Conservation (phyloP, 23 tunicate genomes). For the Halocynthia aurantium region DNA sequence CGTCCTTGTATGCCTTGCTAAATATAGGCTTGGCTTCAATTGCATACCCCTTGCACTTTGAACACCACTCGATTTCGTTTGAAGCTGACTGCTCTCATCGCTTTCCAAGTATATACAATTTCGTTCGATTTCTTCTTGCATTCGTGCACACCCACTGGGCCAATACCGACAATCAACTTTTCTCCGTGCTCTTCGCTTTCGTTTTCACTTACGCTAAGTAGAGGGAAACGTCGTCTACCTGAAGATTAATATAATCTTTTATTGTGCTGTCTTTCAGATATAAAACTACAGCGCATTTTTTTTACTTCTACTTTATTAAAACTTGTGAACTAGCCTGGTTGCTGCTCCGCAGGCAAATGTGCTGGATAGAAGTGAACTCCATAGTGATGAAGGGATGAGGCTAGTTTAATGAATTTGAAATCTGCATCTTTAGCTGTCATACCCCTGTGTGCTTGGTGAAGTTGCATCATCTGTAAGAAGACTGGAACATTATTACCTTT, state of each 20-base stretch:
- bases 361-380: constrained; percentile 84
- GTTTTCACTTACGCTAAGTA: background rate
- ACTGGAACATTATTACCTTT: no score
- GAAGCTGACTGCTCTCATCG: constrained; percentile 51
- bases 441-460: constrained; percentile 36
- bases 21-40: no score
- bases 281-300: no score
- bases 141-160: constrained; percentile 37
- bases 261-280: no score
- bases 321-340: background rate
- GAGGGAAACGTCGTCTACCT: background rate
- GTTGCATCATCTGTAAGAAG: constrained; percentile 62
- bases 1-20: no score
- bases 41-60: constrained; percentile 44
- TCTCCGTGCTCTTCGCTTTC: constrained; percentile 3
- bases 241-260: background rate
- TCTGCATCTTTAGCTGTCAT: constrained; percentile 52
- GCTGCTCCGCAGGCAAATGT: constrained; percentile 13
- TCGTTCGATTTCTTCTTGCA: constrained; percentile 17
- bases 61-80: constrained; percentile 44
- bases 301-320: no score
- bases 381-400: constrained; percentile 56
- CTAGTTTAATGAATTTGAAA: constrained; percentile 42
- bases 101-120: constrained; percentile 33
- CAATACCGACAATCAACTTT: constrained; percentile 40